Evolutionary conservation across 2,113 vertebrate genomes (phyloP).

Genomic region (Etia nguti): DNA sequence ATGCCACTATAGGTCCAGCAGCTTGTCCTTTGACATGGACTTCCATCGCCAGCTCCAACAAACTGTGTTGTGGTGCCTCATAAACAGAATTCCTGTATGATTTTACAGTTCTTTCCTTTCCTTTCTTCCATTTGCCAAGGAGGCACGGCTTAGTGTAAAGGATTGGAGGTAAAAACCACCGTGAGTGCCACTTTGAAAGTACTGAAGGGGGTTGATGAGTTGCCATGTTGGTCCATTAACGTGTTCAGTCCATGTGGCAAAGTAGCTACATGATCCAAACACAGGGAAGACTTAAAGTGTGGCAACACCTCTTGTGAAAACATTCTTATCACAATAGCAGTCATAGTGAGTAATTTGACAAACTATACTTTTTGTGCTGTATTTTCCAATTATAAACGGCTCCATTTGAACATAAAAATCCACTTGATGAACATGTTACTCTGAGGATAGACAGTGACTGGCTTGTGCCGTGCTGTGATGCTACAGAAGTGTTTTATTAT

Average conservation of each 20-base stretch:
- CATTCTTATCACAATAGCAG: background rate
- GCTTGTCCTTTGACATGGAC: constrained; percentile 31
- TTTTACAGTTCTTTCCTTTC: constrained; percentile 62
- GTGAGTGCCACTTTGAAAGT: background rate
- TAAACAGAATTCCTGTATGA: constrained; percentile 64
- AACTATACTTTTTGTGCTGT: background rate
- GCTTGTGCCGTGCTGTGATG: constrained; percentile 35
- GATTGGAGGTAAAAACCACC: constrained; percentile 6
- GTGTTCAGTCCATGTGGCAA: background rate
- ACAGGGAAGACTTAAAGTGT: background rate
- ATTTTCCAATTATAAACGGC: background rate
- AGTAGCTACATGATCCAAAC: background rate
- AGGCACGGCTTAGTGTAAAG: background rate
- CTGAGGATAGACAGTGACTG: constrained; percentile 14
- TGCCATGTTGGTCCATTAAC: background rate
- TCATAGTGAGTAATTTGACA: background rate
- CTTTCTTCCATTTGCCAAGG: constrained; percentile 7
- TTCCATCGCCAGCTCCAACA: constrained; percentile 33
- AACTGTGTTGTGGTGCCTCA: constrained; percentile 50
- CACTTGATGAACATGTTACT: background rate
- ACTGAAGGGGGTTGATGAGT: background rate
- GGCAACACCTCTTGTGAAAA: background rate
- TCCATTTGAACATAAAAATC: background rate
- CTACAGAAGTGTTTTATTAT: constrained; percentile 44
- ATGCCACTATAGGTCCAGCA: constrained; percentile 15